Evolutionary conservation across 2,113 vertebrate genomes (phyloP).

Genomic region (Amazona vittata): DNA sequence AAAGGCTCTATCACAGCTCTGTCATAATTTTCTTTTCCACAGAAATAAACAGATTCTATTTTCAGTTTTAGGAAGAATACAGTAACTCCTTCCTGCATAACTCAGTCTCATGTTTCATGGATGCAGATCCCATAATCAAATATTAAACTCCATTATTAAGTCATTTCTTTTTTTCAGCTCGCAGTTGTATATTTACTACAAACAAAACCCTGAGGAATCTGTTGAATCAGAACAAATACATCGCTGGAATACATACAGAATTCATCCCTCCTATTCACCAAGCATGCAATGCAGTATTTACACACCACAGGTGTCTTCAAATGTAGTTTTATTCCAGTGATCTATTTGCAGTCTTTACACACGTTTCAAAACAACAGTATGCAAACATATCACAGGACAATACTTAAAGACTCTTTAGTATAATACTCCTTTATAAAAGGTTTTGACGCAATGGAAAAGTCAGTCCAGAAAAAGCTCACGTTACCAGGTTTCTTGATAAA

Average conservation of each 20-base stretch:
- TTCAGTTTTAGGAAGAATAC: not conserved
- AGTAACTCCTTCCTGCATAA: not conserved
- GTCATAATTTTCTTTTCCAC: not conserved
- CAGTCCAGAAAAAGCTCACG: conserved; percentile 42
- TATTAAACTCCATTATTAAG: not conserved
- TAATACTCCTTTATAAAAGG: conserved; percentile 80
- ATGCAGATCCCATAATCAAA: not conserved
- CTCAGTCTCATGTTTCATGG: not conserved
- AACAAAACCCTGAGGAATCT: conserved; percentile 20
- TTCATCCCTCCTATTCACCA: not conserved
- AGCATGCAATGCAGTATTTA: not conserved
- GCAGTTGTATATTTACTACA: not conserved
- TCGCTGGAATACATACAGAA: not conserved
- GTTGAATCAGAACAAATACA: not conserved
- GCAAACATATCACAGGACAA: conserved; percentile 65
- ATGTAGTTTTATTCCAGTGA: conserved; percentile 75
- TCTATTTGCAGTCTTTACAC: conserved; percentile 70
- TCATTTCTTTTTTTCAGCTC: not conserved
- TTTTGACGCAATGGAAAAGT: conserved; percentile 63
- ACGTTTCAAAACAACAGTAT: conserved; percentile 67
- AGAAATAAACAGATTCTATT: not conserved
- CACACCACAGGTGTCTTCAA: not conserved
- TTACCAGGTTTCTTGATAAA: conserved; percentile 51
- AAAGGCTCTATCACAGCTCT: not conserved
- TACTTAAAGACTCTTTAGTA: conserved; percentile 51